Base-by-base conservation (phyloP, 2,797 vertebrate species). In the Pseudochromis fuscus region DNA sequence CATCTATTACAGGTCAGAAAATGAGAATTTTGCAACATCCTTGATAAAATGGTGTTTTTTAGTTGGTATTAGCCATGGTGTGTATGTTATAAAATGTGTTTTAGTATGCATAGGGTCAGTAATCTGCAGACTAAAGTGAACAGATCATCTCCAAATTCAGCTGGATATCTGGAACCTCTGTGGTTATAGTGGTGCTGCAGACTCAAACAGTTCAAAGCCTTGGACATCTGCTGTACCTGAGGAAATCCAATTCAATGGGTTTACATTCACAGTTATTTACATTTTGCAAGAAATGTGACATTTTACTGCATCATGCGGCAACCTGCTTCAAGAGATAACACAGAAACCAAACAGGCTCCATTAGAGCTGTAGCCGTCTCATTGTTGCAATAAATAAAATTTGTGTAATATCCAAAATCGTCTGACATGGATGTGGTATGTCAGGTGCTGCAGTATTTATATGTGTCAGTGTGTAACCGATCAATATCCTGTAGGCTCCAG, bases 301-400 rank as follows among this genome's bases (percentile, higher is more conserved):
- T 77, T 74, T 71, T 49, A 53, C 46, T 37, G 53, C 37, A 63
- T 66, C 55, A 49, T 44, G 38, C 46, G 16, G 57, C 51, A 60
- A 25, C 50, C 79, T 77, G 67, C 42, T 3, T 61, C 50, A 46
- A 23, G 63, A 77, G 69, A 73, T 77, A 79, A 76, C 44, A 35
- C n/a, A 5, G 12, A 31, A 52, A 58, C 28, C 55, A 63, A 55
- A 55, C 15, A 12, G 31, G 58, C 52, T 79, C 37, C 31, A 49
- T 45, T 53, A 59, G 24, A 27, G 25, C 55, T 45, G 48, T 10
- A 19, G 33, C 48, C 42, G 27, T 35, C 4, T 69, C 28, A 27
- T 27, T 52, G 44, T 59, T 52, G 13, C 18, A 70, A 46, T 53
- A 24, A 31, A 72, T 21, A n/a, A 58, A 60, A 69, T 38, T 40